Conservation (phyloP, 2,113 vertebrate species). For the Monopterus albus region DNA sequence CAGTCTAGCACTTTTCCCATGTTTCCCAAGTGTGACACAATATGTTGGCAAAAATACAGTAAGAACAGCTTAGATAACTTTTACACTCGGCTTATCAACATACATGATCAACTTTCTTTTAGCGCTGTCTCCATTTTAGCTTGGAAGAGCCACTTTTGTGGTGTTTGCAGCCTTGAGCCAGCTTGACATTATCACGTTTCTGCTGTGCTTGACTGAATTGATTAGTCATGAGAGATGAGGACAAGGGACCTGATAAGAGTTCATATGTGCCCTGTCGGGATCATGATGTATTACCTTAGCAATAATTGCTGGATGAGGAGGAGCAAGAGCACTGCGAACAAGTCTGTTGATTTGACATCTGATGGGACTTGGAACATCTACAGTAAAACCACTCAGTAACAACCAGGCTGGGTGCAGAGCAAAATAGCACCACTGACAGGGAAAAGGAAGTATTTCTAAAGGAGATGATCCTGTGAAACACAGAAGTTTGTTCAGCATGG, state of each 20-base stretch:
- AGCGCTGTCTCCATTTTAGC: not conserved
- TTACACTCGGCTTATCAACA: not conserved
- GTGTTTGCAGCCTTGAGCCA: constrained; percentile 22
- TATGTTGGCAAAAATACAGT: constrained; percentile 18
- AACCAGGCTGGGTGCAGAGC: constrained; percentile 38
- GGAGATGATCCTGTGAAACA: constrained; percentile 12
- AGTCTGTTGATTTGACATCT: constrained; percentile 49
- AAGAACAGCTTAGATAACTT: not conserved
- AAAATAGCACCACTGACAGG: constrained; percentile 58
- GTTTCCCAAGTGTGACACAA: too few species aligned
- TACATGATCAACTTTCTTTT: not conserved
- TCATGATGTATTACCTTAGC: constrained; percentile 46
- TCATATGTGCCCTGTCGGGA: constrained; percentile 29
- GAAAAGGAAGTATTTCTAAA: constrained; percentile 2
- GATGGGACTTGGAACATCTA: constrained; percentile 37
- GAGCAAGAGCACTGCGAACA: constrained; percentile 22
- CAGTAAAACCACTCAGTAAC: constrained; percentile 57
- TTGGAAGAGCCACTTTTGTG: constrained; percentile 7
- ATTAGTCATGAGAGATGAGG: constrained; percentile 44
- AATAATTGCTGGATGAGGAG: constrained; percentile 50
- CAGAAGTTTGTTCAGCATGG: constrained; percentile 24
- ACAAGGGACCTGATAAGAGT: constrained; percentile 33
- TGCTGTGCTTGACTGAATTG: constrained; percentile 38
- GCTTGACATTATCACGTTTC: constrained; percentile 42
- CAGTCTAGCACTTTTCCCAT: not conserved